Evolutionary conservation across 2,888 invertebrate species (phyloP), one percentile per base, ranked within the genome.

Genomic region (Carpatolechia fugitivella): DNA sequence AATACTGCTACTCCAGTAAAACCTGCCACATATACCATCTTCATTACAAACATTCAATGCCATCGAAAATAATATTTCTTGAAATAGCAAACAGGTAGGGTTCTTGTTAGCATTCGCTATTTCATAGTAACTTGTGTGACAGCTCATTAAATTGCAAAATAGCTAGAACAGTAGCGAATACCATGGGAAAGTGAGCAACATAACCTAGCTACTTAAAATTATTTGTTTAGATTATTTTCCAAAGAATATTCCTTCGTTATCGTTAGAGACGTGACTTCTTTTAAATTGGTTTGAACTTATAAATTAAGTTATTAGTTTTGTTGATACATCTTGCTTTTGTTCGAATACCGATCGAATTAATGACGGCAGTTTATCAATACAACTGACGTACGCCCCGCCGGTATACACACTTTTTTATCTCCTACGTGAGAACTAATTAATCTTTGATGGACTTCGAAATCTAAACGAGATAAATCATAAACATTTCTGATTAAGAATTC

Each of bases 1-100:
- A 77, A n/a, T 20, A 41, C 40, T 18, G 40, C 44, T 20, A 41
- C 20, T 41, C 10, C 41, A 10, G 11, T 41, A 41, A 24, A 29
- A 44, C 24, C 70, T 66, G 69, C 69, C 73, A 71, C 71, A 73
- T 74, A 78, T 67, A 73, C 72, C 66, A 76, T 76, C 73, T 76
- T 76, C 70, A 74, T 74, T 73, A 73, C 65, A 69, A 67, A 69
- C 68, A 69, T 65, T 63, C 61, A 63, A 61, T 41, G n/a, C 52
- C 20, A 57, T 56, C 55, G 53, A 53, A 55, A 58, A 59, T 52
- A 55, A 52, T 60, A 59, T 60, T 62, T 59, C 49, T 55, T 35
- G 33, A 51, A 58, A 58, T 55, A 53, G 53, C 35, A 55, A 57
- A 55, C 33, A 55, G 55, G 58, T 57, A 52, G 51, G 40, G 29